A percentile compares a stretch with the other conserved stretches of the same genome.
phyloP scores from a whole-genome alignment of 2,888 invertebrate genomes.

The Morinoia aosen region DNA sequence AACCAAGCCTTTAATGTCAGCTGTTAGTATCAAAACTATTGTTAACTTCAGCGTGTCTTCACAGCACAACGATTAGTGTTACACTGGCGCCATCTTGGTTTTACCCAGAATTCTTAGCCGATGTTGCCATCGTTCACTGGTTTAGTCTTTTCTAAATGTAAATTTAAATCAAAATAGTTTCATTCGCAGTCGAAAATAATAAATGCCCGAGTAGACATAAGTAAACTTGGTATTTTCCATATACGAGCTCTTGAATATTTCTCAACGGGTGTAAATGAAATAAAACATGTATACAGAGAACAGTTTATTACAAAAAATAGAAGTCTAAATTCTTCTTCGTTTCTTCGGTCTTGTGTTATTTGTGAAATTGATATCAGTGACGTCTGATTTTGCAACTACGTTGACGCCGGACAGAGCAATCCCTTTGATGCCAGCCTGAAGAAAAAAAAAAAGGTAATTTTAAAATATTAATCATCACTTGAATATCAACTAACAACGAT shows the following conservation, averaged over 20 bases:
- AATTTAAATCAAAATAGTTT: neutral
- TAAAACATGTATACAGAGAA: neutral
- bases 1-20: neutral
- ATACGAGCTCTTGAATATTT: neutral
- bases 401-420: constrained; percentile 91
- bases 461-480: neutral
- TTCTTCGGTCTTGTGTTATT: constrained; percentile 85
- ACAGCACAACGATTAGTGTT: neutral
- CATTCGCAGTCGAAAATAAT: neutral
- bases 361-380: constrained; percentile 86
- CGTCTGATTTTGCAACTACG: constrained; percentile 93
- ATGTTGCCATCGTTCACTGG: constrained; percentile 41
- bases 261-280: neutral
- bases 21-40: neutral
- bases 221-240: neutral
- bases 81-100: constrained; percentile 35
- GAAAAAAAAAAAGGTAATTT: constrained; percentile 68
- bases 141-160: neutral
- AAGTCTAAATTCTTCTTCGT: constrained; percentile 82
- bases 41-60: neutral
- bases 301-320: neutral
- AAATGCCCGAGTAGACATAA: neutral
- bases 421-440: constrained; percentile 92
- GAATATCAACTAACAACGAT: too few species aligned
- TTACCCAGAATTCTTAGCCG: constrained; percentile 18